Percentiles rank a stretch among this genome's conserved stretches.
Evolutionary conservation across 2,797 vertebrate genomes (phyloP).

Genomic region (Smutsia gigantea): DNA sequence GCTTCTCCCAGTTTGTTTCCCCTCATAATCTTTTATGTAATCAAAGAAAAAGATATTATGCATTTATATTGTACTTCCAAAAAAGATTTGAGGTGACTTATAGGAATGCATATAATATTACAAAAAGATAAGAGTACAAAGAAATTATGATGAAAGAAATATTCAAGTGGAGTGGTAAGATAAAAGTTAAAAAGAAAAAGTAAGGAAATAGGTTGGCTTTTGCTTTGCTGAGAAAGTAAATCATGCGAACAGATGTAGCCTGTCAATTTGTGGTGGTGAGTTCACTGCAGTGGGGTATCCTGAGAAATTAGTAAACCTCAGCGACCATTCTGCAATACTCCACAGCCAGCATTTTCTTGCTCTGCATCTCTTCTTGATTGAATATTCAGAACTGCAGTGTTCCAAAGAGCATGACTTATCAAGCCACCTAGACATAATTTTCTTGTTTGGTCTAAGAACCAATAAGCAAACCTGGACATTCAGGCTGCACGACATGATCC

Average conservation of each 20-base stretch:
- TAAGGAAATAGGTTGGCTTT: background rate
- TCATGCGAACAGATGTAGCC: background rate
- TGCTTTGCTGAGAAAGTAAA: background rate
- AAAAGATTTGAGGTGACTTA: background rate
- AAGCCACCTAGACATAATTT: background rate
- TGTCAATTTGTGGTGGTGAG: background rate
- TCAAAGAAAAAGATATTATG: background rate
- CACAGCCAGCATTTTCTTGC: background rate
- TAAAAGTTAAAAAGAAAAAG: background rate
- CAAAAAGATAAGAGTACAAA: background rate
- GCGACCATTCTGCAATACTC: background rate
- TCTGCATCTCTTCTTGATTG: background rate
- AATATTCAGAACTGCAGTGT: background rate
- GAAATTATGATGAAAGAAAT: background rate
- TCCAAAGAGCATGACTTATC: background rate
- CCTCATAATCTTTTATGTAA: background rate
- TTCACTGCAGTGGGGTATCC: background rate
- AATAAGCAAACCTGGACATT: background rate
- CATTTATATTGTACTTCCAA: background rate
- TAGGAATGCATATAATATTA: background rate
- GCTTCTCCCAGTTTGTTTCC: background rate
- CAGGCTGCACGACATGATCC: fast-evolving
- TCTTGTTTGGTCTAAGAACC: background rate
- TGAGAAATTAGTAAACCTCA: conserved; percentile 29
- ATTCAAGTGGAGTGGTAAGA: background rate